Percentiles rank a stretch among this genome's conserved stretches.
Conservation (phyloP, 2,888 invertebrate species). For the Drosophila ochracea region DNA sequence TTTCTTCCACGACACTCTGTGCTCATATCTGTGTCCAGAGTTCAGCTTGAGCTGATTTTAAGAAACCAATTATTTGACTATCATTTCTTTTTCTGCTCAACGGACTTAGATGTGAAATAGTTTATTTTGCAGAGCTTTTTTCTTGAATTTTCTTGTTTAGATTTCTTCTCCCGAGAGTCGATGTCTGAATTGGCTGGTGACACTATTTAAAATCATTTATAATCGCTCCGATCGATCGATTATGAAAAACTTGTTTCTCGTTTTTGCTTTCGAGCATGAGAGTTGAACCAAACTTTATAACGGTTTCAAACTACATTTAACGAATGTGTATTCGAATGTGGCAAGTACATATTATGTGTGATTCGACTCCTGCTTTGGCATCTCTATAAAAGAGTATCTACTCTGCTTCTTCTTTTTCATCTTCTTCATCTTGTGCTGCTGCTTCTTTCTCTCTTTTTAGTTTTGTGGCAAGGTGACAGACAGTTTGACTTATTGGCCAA, state of each 20-base stretch:
- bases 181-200: not conserved
- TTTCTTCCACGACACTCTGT: not conserved
- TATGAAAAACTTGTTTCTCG: conserved; percentile 5
- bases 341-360: not conserved
- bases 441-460: not conserved
- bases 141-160: not conserved
- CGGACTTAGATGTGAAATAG: not conserved
- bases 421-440: not conserved
- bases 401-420: not conserved
- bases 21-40: not conserved
- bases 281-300: not conserved
- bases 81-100: not conserved
- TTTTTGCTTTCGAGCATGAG: not conserved
- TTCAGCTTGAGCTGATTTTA: not conserved
- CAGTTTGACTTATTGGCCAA: conserved; percentile 68
- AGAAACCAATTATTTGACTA: not conserved
- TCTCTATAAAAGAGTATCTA: not conserved
- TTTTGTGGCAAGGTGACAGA: conserved; percentile 42
- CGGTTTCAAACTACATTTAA: not conserved
- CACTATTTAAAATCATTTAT: conserved; percentile 1
- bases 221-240: conserved; percentile 2
- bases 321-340: conserved; percentile 5
- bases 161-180: not conserved
- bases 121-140: not conserved
- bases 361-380: not conserved